Base-by-base conservation (phyloP, 2,888 invertebrate genomes). In the Hydraecia micacea region DNA sequence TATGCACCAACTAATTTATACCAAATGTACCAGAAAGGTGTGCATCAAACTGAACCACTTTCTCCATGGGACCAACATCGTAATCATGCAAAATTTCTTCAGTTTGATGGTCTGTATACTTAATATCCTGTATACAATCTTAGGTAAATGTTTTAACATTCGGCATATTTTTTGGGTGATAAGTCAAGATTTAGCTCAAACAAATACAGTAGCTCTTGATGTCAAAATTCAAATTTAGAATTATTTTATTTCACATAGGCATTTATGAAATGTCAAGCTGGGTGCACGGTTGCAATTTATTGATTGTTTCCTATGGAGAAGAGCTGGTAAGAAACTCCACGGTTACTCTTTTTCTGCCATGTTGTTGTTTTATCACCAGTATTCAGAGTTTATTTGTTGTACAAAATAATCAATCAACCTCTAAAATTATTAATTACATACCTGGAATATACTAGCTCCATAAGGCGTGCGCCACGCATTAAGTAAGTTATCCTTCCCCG, bases 401-500 rank as follows among this genome's bases (percentile, higher is more conserved):
- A 18, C 1, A 42, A n/a, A 67, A 28, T 42, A 42, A 42, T 18
- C n/a, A 67, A 66, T 5, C 9, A 9, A n/a, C 21, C 36, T 36
- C 13, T 36, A 36, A 25, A 36, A 36, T 18, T 6, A n/a, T 8
- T 39, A 5, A 58, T 4, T 36, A 18, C 60, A 1, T 52, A 99
- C 99, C 98, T 99, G 99, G 97, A 99, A 99, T 97, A 99, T 99
- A 92, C 99, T 99, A 88, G 99, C 99, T 87, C 99, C 99, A 93
- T 99, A 99, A 0, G 99, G 99, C 91, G 99, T 99, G 92, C 99
- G 97, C 99, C 99, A 99, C 62, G 99, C 99, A 95, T 99, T 99
- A 76, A 99, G 97, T 93, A 99, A 97, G 96, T 99, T 99, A 95
- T 99, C 99, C 97, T 99, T 99, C 88, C 99, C 99, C n/a, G 99